A percentile compares a stretch with the other conserved stretches of the same genome.
These are phyloP conservation scores for Brienomyrus longianalis DNA, from an alignment of 2,113 vertebrate genomes.

Conservation along the genomic window DNA sequence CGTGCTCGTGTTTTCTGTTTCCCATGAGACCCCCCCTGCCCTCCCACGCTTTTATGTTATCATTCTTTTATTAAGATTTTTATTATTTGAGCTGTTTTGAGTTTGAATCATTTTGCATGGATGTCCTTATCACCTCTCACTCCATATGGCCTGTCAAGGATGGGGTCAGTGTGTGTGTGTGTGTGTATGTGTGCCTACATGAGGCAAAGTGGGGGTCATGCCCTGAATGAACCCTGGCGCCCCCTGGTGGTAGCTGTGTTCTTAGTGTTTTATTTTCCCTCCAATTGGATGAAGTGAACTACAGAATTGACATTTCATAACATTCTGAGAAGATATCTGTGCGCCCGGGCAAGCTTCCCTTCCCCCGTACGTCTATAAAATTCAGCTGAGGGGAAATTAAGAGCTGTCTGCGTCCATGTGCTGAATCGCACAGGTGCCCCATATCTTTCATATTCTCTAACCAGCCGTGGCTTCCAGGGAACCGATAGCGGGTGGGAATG, in stretches of 20 bases:
- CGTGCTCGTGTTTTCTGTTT: background rate
- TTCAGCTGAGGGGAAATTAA: background rate
- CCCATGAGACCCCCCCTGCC: background rate
- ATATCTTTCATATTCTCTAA: background rate
- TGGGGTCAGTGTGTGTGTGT: background rate
- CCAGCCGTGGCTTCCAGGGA: background rate
- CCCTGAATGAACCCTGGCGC: background rate
- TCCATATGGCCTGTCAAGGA: background rate
- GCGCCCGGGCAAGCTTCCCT: background rate
- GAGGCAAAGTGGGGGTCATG: background rate
- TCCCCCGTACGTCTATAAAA: background rate
- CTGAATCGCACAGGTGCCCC: background rate
- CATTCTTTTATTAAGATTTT: background rate
- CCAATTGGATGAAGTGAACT: background rate
- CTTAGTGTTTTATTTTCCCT: background rate
- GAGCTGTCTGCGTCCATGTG: background rate
- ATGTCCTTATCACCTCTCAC: background rate
- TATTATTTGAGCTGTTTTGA: background rate
- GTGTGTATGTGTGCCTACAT: background rate
- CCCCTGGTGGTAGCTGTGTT: background rate
- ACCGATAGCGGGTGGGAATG: background rate
- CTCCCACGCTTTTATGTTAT: background rate
- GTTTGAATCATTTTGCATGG: conserved; percentile 18
- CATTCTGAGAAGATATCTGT: background rate
- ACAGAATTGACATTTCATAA: background rate